Base-by-base conservation (phyloP, 1,140 invertebrate genomes). In the Mya arenaria region DNA sequence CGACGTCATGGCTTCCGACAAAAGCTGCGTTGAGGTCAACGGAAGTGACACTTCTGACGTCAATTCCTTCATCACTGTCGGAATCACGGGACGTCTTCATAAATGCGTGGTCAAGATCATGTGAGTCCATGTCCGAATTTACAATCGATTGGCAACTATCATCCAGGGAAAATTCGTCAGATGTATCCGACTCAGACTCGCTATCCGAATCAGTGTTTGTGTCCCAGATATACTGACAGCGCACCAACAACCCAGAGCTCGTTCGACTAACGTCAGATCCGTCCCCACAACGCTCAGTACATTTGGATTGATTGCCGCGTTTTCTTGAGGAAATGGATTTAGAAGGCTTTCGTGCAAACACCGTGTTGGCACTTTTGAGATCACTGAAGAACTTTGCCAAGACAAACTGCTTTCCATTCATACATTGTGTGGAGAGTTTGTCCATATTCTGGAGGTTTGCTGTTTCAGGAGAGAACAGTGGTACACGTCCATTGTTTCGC, bases 1-100 rank as follows among this genome's bases (percentile, higher is more conserved):
- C 25, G 19, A 1, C 48, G 48, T 68, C 36, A 28, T 23, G 13
- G 36, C 55, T 30, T 30, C 44, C 58, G 0, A 74, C 39, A 44
- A 74, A 74, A 58, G 72, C 72, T 39, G 72, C 34, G 25, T 74
- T 56, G 13, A 74, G 28, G 41, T 74, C 72, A 8, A 39, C 25
- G 19, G 72, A 74, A 6, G 28, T 36, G 13, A 74, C 58, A 62
- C 72, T 74, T 60, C 55, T 74, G 17, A 74, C 58, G n/a, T 74
- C 72, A 60, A 74, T 74, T 28, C 72, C 72, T 63, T 74, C 72
- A 39, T 74, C 72, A 74, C 56, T 44, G n/a, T 74, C 72, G 2
- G 56, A 60, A 39, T 74, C 55, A 60, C 34, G 4, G 60, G 72
- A 62, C 25, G 32, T 60, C 15, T 74, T 63, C 4, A 74, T 25